Evolutionary conservation across 2,113 vertebrate species (phyloP).

Genomic region (Delphinus delphis): DNA sequence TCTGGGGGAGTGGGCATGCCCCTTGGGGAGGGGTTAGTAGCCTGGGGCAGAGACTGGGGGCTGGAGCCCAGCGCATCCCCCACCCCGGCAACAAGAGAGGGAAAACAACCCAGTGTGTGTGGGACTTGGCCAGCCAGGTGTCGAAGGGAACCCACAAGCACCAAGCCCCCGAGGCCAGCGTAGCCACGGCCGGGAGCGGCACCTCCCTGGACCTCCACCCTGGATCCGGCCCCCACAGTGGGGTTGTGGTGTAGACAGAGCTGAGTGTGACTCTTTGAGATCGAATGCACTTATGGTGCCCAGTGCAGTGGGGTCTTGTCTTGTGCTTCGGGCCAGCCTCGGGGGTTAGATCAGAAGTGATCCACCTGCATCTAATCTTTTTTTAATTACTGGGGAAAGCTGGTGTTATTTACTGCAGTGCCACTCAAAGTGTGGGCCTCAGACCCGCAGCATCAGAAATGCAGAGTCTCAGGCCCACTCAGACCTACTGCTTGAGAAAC

Average conservation of each 20-base stretch:
- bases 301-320: not conserved
- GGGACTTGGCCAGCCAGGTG: not conserved
- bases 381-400: not conserved
- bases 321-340: not conserved
- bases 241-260: not conserved
- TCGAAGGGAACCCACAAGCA: not conserved
- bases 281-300: fast-evolving
- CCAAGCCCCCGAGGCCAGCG: not conserved
- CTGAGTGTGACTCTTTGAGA: not conserved
- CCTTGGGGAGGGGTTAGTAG: no score
- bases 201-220: not conserved
- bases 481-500: not conserved
- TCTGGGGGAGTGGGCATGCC: fast-evolving
- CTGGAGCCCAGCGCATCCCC: not conserved
- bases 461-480: not conserved
- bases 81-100: not conserved
- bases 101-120: no score
- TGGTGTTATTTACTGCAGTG: not conserved
- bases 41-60: not conserved
- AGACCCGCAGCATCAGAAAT: not conserved
- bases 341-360: not conserved
- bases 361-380: not conserved
- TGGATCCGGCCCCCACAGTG: not conserved
- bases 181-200: fast-evolving
- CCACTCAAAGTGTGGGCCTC: not conserved